phyloP scores from a whole-genome alignment of 2,888 invertebrate genomes.

The Helleia helle region DNA sequence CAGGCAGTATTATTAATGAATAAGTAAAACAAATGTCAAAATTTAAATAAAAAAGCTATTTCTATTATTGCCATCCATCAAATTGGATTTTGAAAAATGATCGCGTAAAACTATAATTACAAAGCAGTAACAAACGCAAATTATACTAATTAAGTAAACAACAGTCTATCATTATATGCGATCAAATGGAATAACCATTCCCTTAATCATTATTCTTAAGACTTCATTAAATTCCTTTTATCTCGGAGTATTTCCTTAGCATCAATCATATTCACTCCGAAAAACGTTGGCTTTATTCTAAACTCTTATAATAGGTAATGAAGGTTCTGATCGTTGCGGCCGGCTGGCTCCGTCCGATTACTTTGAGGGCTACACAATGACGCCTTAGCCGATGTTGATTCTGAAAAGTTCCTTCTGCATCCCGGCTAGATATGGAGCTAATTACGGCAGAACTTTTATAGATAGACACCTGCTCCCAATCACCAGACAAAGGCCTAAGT shows the following conservation, averaged over 20 bases:
- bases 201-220: conserved; percentile 73
- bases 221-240: conserved; percentile 74
- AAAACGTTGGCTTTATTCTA: conserved; percentile 74
- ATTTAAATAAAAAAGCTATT: too few relatives aligned
- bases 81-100: not conserved
- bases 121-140: conserved; percentile 23
- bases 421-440: conserved; percentile 66
- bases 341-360: conserved; percentile 65
- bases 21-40: not conserved
- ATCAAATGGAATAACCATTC: conserved; percentile 72
- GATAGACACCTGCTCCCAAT: conserved; percentile 71
- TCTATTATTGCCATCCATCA: not conserved
- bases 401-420: conserved; percentile 64
- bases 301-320: conserved; percentile 75
- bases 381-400: conserved; percentile 64
- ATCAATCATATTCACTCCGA: conserved; percentile 73
- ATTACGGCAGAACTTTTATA: conserved; percentile 69
- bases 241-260: conserved; percentile 71
- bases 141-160: conserved; percentile 49
- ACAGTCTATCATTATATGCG: conserved; percentile 64
- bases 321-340: conserved; percentile 64
- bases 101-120: conserved; percentile 36
- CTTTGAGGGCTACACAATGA: conserved; percentile 67
- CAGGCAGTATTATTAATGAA: too few relatives aligned
- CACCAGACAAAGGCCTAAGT: conserved; percentile 67